These are phyloP conservation scores for Menura novaehollandiae DNA, from an alignment of 2,113 vertebrate genomes.

Conservation along the genomic window DNA sequence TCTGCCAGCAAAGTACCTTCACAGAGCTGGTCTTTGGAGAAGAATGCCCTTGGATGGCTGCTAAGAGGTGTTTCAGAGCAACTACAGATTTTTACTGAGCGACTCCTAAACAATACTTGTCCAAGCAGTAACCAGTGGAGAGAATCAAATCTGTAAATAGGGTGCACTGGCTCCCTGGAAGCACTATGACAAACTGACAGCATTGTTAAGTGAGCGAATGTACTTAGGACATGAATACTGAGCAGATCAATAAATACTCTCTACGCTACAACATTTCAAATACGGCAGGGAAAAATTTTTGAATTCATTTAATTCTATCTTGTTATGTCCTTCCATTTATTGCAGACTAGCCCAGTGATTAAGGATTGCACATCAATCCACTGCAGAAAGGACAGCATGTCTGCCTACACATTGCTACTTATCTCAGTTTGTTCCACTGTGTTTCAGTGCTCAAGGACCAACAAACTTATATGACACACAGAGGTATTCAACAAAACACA, in stretches of 20 bases:
- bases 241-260: neutral
- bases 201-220: neutral
- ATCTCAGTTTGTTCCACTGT: neutral
- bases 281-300: fast-evolving
- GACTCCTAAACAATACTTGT: neutral
- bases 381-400: neutral
- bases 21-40: neutral
- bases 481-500: neutral
- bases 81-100: neutral
- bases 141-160: neutral
- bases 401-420: neutral
- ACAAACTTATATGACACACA: neutral
- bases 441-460: neutral
- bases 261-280: neutral
- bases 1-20: neutral
- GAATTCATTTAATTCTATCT: neutral
- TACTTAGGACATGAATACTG: neutral
- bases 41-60: neutral
- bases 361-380: neutral
- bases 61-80: neutral
- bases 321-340: neutral
- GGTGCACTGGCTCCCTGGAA: neutral
- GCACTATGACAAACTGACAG: neutral
- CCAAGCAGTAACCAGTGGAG: neutral
- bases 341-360: neutral